These are phyloP conservation scores for Emydura subglobosa DNA, from an alignment of 2,113 vertebrate genomes.

Conservation along the genomic window DNA sequence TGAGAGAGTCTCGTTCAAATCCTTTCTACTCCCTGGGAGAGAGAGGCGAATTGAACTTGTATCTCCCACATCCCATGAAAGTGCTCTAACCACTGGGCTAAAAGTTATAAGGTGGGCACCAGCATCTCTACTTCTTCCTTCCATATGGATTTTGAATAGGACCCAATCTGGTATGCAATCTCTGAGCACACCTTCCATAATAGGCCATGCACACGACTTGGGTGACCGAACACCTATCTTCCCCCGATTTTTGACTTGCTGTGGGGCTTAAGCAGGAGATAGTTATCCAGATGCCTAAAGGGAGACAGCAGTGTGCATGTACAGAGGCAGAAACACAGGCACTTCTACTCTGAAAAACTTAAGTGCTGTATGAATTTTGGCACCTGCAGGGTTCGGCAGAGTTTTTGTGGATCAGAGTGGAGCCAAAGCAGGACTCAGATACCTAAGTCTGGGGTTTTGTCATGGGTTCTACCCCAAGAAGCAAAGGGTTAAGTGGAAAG, in stretches of 20 bases:
- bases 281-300: background rate
- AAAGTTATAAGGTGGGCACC: too few species aligned
- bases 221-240: background rate
- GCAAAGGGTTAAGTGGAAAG: background rate
- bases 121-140: background rate
- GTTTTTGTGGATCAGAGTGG: background rate
- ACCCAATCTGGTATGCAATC: background rate
- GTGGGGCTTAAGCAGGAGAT: background rate
- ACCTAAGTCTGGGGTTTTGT: background rate
- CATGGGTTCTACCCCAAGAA: background rate
- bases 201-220: background rate
- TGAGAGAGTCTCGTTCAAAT: background rate
- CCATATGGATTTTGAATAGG: background rate
- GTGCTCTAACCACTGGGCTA: background rate
- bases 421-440: background rate
- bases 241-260: background rate
- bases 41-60: background rate
- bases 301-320: background rate
- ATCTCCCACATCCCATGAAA: background rate
- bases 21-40: background rate
- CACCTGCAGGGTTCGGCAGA: background rate
- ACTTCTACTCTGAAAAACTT: background rate
- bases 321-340: background rate
- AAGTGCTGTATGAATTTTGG: background rate
- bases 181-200: background rate